Percentiles rank a stretch among this genome's conserved stretches.
These are phyloP conservation scores for Harpalus rubripes DNA, from an alignment of 2,888 invertebrate genomes.

Conservation along the genomic window DNA sequence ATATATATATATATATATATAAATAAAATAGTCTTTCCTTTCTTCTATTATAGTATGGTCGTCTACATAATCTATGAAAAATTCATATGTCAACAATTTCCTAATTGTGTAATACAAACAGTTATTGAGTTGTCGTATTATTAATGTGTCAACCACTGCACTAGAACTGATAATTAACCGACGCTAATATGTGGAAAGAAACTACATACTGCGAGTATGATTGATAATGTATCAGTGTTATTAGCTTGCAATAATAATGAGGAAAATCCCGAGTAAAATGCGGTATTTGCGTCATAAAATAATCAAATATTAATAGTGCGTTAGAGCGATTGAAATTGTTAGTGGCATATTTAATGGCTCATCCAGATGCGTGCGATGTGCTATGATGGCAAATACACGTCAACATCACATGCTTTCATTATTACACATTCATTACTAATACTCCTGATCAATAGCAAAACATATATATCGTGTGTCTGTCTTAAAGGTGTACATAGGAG, in stretches of 20 bases:
- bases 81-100: too few relatives aligned
- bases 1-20: too few relatives aligned
- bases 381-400: neutral
- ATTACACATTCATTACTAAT: slow-evolving; percentile 4
- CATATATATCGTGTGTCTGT: too few relatives aligned
- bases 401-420: neutral
- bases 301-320: slow-evolving; percentile 37
- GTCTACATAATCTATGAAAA: too few relatives aligned
- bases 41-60: too few relatives aligned
- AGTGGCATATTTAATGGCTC: slow-evolving; percentile 14
- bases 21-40: too few relatives aligned
- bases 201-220: neutral
- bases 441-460: neutral
- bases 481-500: too few relatives aligned
- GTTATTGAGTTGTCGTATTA: neutral
- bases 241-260: slow-evolving; percentile 22
- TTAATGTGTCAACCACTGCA: neutral
- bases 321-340: slow-evolving; percentile 40
- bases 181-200: neutral
- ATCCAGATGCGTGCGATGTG: slow-evolving; percentile 18
- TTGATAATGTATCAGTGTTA: slow-evolving; percentile 2
- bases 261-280: neutral
- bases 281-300: slow-evolving; percentile 42
- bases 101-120: too few relatives aligned
- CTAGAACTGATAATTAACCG: neutral